phyloP scores from a whole-genome alignment of 2,797 vertebrate species.

The Synanceia verrucosa region DNA sequence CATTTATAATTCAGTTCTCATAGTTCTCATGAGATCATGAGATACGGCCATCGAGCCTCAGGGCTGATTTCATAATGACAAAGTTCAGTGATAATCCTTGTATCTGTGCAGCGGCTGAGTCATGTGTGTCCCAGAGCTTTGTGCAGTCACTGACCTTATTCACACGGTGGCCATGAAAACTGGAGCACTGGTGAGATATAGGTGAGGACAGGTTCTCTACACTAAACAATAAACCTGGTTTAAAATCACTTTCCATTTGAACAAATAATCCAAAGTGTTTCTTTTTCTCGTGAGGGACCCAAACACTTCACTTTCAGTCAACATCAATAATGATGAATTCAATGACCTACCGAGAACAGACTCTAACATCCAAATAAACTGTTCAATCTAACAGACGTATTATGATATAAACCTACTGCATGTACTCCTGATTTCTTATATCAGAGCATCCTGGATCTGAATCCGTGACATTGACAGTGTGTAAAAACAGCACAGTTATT shows the following conservation, averaged over 20 bases:
- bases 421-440: not conserved
- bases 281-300: not conserved
- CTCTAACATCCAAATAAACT: not conserved
- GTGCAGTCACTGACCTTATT: slow-evolving; percentile 3
- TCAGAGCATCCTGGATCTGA: not conserved
- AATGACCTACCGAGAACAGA: not conserved
- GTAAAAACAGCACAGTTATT: not conserved
- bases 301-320: not conserved
- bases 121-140: slow-evolving; percentile 11
- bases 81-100: slow-evolving; percentile 34
- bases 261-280: not conserved
- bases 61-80: slow-evolving; percentile 25
- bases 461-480: not conserved
- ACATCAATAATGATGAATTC: not conserved
- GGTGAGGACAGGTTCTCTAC: not conserved
- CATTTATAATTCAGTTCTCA: no score
- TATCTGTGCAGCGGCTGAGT: slow-evolving; percentile 26
- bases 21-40: slow-evolving; percentile 38
- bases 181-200: not conserved
- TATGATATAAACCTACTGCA: not conserved
- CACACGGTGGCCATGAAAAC: not conserved
- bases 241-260: not conserved
- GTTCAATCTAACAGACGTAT: no score
- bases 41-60: slow-evolving; percentile 16
- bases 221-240: not conserved